These are phyloP conservation scores for Dione juno DNA, from an alignment of 2,888 invertebrate genomes.

Conservation along the genomic window DNA sequence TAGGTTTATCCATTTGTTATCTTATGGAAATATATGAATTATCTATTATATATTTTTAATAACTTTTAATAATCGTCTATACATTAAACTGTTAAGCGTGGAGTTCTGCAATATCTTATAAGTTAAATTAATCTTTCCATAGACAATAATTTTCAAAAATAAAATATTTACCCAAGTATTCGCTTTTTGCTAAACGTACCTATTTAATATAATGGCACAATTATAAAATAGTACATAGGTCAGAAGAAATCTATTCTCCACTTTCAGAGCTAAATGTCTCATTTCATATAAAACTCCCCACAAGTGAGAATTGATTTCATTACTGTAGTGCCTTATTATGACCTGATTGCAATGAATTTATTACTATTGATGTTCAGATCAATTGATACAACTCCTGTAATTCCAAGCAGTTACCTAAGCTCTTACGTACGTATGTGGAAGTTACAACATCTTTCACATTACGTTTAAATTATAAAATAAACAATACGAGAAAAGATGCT, in stretches of 20 bases:
- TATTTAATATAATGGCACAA: no score
- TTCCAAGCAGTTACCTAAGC: not conserved
- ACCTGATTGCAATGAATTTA: not conserved
- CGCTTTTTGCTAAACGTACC: no score
- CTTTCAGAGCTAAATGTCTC: not conserved
- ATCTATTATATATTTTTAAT: constrained; percentile 68
- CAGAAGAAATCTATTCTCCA: no score
- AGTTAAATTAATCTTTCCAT: not conserved
- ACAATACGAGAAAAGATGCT: constrained; percentile 79
- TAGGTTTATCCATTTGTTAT: constrained; percentile 78
- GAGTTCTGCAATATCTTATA: not conserved
- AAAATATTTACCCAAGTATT: no score
- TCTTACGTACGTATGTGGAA: not conserved
- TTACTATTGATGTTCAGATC: not conserved
- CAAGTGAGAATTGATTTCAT: not conserved
- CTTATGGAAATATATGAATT: constrained; percentile 69
- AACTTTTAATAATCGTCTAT: constrained; percentile 48
- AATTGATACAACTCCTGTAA: not conserved
- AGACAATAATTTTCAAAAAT: not conserved
- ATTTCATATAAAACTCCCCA: not conserved
- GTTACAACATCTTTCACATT: constrained; percentile 57
- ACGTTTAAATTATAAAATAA: constrained; percentile 67
- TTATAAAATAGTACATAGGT: no score
- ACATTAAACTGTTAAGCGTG: not conserved
- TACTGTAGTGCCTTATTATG: not conserved